phyloP scores from a whole-genome alignment of 2,888 invertebrate species.

The Dasypogon diadema region DNA sequence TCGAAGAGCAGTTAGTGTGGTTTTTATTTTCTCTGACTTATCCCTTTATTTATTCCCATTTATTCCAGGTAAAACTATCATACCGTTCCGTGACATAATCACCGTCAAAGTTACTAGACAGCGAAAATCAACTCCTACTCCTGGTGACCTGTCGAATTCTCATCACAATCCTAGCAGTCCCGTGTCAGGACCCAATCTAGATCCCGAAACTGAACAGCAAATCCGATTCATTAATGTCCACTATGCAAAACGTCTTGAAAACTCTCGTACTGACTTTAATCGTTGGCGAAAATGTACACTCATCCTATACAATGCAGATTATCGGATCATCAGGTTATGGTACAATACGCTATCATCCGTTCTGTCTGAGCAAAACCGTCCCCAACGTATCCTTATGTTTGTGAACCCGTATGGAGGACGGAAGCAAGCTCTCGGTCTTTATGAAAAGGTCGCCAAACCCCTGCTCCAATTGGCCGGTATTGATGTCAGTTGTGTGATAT shows the following conservation, averaged over 20 bases:
- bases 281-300: constrained; percentile 73
- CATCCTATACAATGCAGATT: constrained; percentile 73
- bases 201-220: constrained; percentile 58
- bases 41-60: background rate
- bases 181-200: constrained; percentile 61
- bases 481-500: constrained; percentile 76
- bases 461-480: constrained; percentile 76
- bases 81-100: constrained; percentile 72
- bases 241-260: constrained; percentile 69
- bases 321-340: constrained; percentile 75
- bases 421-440: constrained; percentile 78
- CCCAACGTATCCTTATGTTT: constrained; percentile 80
- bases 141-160: background rate
- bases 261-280: constrained; percentile 70
- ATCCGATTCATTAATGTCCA: constrained; percentile 73
- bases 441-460: constrained; percentile 79
- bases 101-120: constrained; percentile 64
- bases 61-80: constrained; percentile 70
- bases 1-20: constrained; percentile 70
- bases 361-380: constrained; percentile 69
- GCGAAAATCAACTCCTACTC: background rate
- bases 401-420: constrained; percentile 89
- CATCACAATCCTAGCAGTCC: constrained; percentile 13
- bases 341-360: constrained; percentile 72
- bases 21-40: background rate